phyloP scores from a whole-genome alignment of 2,797 vertebrate genomes.

The Pteropus rufus region DNA sequence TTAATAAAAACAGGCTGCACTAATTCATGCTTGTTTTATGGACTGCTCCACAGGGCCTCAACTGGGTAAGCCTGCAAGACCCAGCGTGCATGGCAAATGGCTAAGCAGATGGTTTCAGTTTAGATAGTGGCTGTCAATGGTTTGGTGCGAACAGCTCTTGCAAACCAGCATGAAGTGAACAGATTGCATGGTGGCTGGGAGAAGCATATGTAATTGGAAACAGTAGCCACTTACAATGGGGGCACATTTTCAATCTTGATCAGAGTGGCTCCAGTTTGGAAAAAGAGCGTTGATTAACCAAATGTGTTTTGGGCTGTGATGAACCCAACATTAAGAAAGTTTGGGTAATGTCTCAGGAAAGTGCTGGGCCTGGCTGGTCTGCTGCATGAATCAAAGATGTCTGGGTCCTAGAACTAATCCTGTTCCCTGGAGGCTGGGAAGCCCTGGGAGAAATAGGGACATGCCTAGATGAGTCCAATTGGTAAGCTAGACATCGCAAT shows the following conservation, averaged over 20 bases:
- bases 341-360: slow-evolving; percentile 26
- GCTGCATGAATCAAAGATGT: background rate
- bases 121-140: slow-evolving; percentile 71
- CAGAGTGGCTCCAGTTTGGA: slow-evolving; percentile 34
- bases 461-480: background rate
- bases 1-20: slow-evolving; percentile 62
- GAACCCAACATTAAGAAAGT: slow-evolving; percentile 50
- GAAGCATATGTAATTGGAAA: slow-evolving; percentile 67
- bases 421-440: background rate
- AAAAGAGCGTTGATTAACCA: slow-evolving; percentile 66
- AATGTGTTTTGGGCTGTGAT: slow-evolving; percentile 60
- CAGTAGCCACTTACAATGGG: slow-evolving; percentile 70
- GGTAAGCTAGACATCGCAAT: background rate
- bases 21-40: slow-evolving; percentile 74
- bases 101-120: slow-evolving; percentile 64
- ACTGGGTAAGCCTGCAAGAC: slow-evolving; percentile 62
- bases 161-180: slow-evolving; percentile 61
- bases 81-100: slow-evolving; percentile 62
- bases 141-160: slow-evolving; percentile 61
- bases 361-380: background rate
- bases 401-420: slow-evolving; percentile 7
- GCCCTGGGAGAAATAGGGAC: background rate
- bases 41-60: slow-evolving; percentile 66
- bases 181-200: slow-evolving; percentile 68
- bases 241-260: slow-evolving; percentile 59